Conservation (phyloP, 2,888 invertebrate species). For the Chrysolina americana region DNA sequence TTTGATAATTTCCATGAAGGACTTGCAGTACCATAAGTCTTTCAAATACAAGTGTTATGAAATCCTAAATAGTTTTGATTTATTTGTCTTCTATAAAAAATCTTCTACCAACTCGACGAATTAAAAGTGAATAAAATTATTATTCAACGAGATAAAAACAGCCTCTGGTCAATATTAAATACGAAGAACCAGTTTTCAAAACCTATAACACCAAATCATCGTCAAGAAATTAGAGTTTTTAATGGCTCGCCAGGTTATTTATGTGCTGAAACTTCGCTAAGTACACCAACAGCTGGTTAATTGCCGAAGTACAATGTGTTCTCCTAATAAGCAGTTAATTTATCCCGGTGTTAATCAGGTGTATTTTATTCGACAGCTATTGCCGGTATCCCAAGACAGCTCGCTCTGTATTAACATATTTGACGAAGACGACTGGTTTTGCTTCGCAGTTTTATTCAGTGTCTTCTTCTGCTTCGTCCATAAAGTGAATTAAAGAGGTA, state of each 20-base stretch:
- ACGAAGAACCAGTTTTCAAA: constrained; percentile 62
- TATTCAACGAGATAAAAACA: not conserved
- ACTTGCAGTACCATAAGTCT: no score
- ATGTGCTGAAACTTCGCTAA: constrained; percentile 63
- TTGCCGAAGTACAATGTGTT: constrained; percentile 66
- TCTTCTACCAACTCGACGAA: no score
- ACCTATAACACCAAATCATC: constrained; percentile 66
- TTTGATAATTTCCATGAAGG: no score
- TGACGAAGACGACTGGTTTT: not conserved
- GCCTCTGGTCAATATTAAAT: constrained; percentile 62
- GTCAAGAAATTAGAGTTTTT: constrained; percentile 65
- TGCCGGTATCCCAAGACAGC: constrained; percentile 39
- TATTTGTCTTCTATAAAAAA: no score
- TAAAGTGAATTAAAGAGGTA: no score
- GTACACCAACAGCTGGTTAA: constrained; percentile 65
- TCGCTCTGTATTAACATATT: constrained; percentile 40
- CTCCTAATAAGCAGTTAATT: constrained; percentile 65
- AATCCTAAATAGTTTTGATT: no score
- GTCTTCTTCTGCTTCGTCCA: no score
- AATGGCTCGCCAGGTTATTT: constrained; percentile 64
- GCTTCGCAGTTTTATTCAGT: no score
- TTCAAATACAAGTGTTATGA: no score
- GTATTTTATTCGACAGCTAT: constrained; percentile 49
- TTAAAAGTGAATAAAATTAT: no score
- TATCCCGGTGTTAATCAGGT: constrained; percentile 65